Percentiles rank a stretch among this genome's conserved stretches.
Evolutionary conservation across 2,888 invertebrate genomes (phyloP).

Genomic region (Rhagonycha lutea): DNA sequence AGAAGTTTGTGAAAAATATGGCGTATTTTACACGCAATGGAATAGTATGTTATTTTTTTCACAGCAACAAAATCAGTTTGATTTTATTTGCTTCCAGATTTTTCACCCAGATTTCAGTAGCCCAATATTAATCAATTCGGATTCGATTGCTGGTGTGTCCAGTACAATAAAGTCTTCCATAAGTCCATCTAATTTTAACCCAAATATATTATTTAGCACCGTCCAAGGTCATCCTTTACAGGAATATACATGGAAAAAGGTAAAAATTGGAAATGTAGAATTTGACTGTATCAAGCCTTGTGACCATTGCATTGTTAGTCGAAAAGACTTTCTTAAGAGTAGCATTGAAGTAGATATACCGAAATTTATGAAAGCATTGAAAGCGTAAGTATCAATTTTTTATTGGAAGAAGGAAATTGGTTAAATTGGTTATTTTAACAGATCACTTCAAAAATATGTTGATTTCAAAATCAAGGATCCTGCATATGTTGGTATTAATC

Average conservation of each 20-base stretch:
- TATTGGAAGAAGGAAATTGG: not conserved
- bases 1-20: not conserved
- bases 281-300: conserved; percentile 51
- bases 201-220: conserved; percentile 60
- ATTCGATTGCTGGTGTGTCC: not conserved
- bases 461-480: not conserved
- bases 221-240: conserved; percentile 50
- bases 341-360: not conserved
- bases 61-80: not conserved
- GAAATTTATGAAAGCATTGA: not conserved
- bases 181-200: conserved; percentile 58
- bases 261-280: conserved; percentile 58
- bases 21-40: not conserved
- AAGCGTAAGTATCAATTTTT: not conserved
- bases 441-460: not conserved
- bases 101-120: not conserved
- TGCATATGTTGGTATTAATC: not conserved
- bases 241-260: conserved; percentile 63
- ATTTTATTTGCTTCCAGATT: not conserved
- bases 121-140: not conserved
- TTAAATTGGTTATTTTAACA: not conserved
- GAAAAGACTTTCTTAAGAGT: not conserved
- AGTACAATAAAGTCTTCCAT: conserved; percentile 31
- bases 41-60: not conserved
- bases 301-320: not conserved